Base-by-base conservation (phyloP, 2,888 invertebrate species). In the Scaptomyza tumidula region DNA sequence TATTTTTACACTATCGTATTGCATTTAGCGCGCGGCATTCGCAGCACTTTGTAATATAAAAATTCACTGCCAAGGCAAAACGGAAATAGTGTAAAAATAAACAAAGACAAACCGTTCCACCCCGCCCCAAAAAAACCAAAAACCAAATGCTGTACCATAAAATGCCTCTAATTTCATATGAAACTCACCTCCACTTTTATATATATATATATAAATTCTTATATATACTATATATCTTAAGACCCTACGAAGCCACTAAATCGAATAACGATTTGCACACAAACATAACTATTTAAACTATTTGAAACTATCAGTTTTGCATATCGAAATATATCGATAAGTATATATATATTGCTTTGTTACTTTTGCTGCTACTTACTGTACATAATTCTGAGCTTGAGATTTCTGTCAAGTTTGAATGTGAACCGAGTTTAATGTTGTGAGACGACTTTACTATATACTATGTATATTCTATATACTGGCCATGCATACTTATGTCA, bases 1-100 rank as follows among this genome's bases (percentile, higher is more conserved):
- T 84, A 79, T 82, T 89, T 89, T 86, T 78, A 89, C 86, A 88
- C 87, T 74, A 89, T 86, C 57, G 43, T 58, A 74, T 63, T 58
- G 53, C 62, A 61, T 63, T 63, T 61, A 70, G 48, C 64, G 50
- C 67, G 67, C 71, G 67, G 74, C 75, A 69, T 58, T 80, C 49
- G 52, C 65, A 67, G 80, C 88, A 83, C 83, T 84, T 54, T 83
- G 88, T 83, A 88, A 77, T 46, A 77, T 69, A 57, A 59, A 53
- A 61, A 33, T 53, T 75, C 76, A 77, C 71, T 75, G 71, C 71
- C 33, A 57, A 68, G 62, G 71, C 79, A 75, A 64, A 61, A 39
- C 62, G 43, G 75, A 68, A 67, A 79, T 69, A 79, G 78, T 79
- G 75, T 78, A 78, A 59, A 78, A 78, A 81, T 64, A 81, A 75